phyloP scores from a whole-genome alignment of 2,888 invertebrate species.

The Xanthia icteritia region DNA sequence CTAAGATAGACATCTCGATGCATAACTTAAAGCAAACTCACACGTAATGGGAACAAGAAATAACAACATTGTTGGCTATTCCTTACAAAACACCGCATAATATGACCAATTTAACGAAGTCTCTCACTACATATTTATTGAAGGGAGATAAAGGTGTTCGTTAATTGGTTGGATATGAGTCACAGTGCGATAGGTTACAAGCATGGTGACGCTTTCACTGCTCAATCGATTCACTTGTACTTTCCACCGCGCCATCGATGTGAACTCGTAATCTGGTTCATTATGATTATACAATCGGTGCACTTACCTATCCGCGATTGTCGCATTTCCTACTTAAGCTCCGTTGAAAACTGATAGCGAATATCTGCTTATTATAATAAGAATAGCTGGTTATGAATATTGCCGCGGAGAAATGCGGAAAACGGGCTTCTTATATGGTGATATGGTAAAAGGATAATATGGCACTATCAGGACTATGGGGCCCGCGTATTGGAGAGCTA shows the following conservation, averaged over 20 bases:
- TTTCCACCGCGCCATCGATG: constrained; percentile 62
- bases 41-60: constrained; percentile 47
- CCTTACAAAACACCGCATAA: constrained; percentile 39
- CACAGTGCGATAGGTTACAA: constrained; percentile 68
- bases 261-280: constrained; percentile 67
- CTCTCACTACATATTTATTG: constrained; percentile 33
- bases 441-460: neutral
- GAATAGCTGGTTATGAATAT: constrained; percentile 8
- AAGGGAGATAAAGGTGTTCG: constrained; percentile 18
- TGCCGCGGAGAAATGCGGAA: neutral
- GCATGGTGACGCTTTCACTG: constrained; percentile 72
- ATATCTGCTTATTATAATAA: too few relatives aligned
- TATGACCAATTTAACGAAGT: constrained; percentile 40
- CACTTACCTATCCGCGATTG: constrained; percentile 33
- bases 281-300: constrained; percentile 62
- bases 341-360: constrained; percentile 20
- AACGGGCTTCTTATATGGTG: neutral
- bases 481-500: neutral
- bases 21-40: constrained; percentile 28
- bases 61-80: constrained; percentile 33
- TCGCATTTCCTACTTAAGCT: constrained; percentile 22
- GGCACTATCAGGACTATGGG: neutral
- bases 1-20: constrained; percentile 15
- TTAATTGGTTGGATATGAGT: constrained; percentile 59
- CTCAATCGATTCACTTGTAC: constrained; percentile 70